A percentile compares a stretch with the other conserved stretches of the same genome.
phyloP scores from a whole-genome alignment of 2,113 vertebrate genomes.

The Glaucidium brasilianum region DNA sequence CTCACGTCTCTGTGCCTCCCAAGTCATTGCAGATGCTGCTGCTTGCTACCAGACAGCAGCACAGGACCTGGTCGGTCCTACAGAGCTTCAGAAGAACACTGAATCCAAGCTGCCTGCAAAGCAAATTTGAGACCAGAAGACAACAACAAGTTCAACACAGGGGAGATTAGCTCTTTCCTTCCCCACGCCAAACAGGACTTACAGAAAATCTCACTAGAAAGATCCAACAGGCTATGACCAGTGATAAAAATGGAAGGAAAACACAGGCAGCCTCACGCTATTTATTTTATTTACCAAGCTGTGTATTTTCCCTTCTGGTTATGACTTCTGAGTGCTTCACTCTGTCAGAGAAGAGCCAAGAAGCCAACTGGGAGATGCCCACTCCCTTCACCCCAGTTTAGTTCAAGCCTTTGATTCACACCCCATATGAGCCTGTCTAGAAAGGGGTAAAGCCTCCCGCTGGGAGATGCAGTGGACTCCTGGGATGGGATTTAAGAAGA shows the following conservation, averaged over 20 bases:
- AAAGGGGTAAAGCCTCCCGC: background rate
- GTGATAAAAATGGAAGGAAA: background rate
- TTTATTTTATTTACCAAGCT: background rate
- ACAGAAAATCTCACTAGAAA: background rate
- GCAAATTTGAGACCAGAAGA: background rate
- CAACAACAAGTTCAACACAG: background rate
- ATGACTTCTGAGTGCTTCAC: background rate
- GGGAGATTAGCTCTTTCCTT: background rate
- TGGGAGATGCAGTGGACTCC: background rate
- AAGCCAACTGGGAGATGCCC: background rate
- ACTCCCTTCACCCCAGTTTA: background rate
- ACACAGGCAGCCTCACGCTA: background rate
- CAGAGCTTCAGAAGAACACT: background rate
- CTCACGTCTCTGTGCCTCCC: background rate
- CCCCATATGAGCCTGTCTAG: background rate
- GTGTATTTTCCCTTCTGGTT: background rate
- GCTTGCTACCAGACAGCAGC: background rate
- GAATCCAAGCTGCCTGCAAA: background rate
- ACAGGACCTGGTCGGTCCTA: background rate
- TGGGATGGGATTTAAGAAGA: background rate
- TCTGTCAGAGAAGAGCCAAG: background rate
- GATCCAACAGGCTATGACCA: background rate
- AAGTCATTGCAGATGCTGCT: background rate
- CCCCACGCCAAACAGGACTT: background rate
- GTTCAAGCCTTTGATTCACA: background rate